Base-by-base conservation (phyloP, 2,888 invertebrate genomes). In the Folsomia candida region DNA sequence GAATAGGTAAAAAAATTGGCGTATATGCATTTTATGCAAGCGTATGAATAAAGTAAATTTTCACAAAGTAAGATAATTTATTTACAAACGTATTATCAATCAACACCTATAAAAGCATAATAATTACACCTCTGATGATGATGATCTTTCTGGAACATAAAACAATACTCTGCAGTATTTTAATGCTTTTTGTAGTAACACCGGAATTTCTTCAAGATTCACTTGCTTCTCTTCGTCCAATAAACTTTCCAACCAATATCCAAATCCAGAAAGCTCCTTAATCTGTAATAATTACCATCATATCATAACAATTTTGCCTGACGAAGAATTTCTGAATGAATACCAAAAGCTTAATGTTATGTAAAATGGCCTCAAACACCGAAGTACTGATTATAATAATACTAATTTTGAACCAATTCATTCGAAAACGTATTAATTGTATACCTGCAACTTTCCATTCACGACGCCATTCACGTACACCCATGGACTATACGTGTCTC, bases 161-260 rank as follows among this genome's bases (percentile, higher is more conserved):
- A 75, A 51, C 25, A 71, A 75, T 66, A 73, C 69, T 24, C 75
- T 71, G 63, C 71, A 69, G 18, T 75, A 71, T 1, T 71, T 71
- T 51, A 75, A 26, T 6, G 71, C 29, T 37, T 65, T 70, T 9
- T 28, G 64, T n/a, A 73, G 71, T 3, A 68, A 24, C 51, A 24
- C 24, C 0, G 59, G 67, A 14, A 72, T 37, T 9, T 29, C 24
- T 25, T 63, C 11, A 20, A 67, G 18, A 20, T 67, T 58, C 29
- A 57, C 20, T 2, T 58, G 18, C 0, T 51, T 28, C n/a, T n/a
- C 26, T 24, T 57, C 57, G 11, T 29, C 18, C 18, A 20, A 29
- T 6, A 70, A 26, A 20, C 61, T 61, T 26, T 73, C 51, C 24
- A 75, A 14, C 73, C 73, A 75, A 28, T 60, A 24, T 26, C 71